Base-by-base conservation (phyloP, 2,888 invertebrate genomes). In the Carabus problematicus region DNA sequence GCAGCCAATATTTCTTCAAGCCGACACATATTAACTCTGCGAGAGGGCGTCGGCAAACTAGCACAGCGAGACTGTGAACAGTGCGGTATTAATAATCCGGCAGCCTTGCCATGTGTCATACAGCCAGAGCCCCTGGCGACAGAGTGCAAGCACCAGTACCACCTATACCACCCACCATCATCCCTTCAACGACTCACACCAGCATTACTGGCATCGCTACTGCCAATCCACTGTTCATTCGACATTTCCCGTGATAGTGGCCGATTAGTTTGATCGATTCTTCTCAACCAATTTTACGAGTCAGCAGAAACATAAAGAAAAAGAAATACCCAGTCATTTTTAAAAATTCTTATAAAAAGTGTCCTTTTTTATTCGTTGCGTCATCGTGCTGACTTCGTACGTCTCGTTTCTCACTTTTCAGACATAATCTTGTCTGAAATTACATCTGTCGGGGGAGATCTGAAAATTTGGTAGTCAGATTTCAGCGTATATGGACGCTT, bases 1-100 rank as follows among this genome's bases (percentile, higher is more conserved):
- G 78, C 77, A 76, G 76, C 78, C 78, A 76, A 78, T 79, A 77
- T 77, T 75, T 76, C 75, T 75, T 72, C 71, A 70, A 70, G 56
- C 71, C 74, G 76, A 76, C 75, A 76, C 75, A 76, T 76, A 76
- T 76, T 76, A 76, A 76, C 75, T 75, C 72, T 68, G 72, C 70
- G 63, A 12, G 39, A 9, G 29, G 12, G 39, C 56, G 56, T 52
- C 52, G 52, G 16, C 0, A 52, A 52, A 52, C 52, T 52, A 52
- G 19, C 70, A 72, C 71, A 14, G 52, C 29, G 49, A 39, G 39
- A 41, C 49, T 18, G 72, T 70, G 71, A 72, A 72, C 72, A 72
- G 72, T 74, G 73, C 73, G 73, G 75, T 74, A 75, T 75, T 75
- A 75, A 75, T 75, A 75, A 75, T 75, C 73, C 73, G 54, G 71